A percentile compares a stretch with the other conserved stretches of the same genome.
phyloP scores from a whole-genome alignment of 2,888 invertebrate species.

The Hermodice carunculata region DNA sequence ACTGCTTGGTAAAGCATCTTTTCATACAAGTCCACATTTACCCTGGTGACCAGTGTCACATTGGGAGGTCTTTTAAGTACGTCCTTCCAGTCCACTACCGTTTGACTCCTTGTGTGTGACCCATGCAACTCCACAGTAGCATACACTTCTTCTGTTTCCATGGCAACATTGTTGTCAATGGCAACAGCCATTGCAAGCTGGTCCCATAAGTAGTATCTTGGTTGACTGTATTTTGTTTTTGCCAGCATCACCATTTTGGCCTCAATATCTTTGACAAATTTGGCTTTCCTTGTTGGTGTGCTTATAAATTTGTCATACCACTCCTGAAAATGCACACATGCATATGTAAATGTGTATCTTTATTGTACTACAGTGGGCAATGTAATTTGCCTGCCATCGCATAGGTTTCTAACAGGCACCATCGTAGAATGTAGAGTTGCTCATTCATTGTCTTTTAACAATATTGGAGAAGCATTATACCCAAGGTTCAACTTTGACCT shows the following conservation, averaged over 20 bases:
- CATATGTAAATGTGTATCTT: no score
- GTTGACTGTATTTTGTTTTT: no score
- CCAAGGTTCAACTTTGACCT: no score
- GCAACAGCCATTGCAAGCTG: conserved; percentile 52
- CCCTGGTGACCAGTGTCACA: conserved; percentile 48
- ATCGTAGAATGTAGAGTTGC: no score
- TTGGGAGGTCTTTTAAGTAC: conserved; percentile 44
- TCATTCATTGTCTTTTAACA: no score
- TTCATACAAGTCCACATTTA: conserved; percentile 27
- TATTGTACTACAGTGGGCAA: no score
- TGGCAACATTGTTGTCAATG: conserved; percentile 45
- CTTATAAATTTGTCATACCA: no score
- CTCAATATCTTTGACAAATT: conserved; percentile 1
- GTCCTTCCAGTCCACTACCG: conserved; percentile 73
- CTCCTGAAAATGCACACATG: no score
- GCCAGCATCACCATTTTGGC: not conserved
- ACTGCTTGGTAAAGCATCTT: not conserved
- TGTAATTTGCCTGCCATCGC: no score
- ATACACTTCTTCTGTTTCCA: conserved; percentile 45
- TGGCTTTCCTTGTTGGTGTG: no score
- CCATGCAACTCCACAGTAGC: conserved; percentile 76
- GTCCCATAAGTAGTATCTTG: conserved; percentile 56
- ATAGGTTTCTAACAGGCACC: no score
- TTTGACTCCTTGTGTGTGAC: conserved; percentile 75
- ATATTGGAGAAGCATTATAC: no score